Evolutionary conservation across 1,140 invertebrate genomes (phyloP).

Genomic region (Pomacea maculata): DNA sequence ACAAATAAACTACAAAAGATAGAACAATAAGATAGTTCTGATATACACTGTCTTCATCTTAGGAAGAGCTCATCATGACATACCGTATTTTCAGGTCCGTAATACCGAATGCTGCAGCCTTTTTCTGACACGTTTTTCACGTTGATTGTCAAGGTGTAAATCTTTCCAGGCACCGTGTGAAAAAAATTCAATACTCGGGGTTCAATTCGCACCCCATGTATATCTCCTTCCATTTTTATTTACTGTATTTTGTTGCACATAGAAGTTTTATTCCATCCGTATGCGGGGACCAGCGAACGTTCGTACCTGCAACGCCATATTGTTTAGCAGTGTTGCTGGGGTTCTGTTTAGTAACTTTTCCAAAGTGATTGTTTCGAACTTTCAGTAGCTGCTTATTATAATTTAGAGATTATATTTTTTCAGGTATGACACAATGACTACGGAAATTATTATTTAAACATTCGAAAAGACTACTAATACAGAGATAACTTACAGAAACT

Average conservation of each 20-base stretch:
- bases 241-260: not conserved
- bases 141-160: conserved; percentile 52
- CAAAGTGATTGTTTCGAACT: conserved; percentile 16
- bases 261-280: too few species aligned
- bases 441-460: not conserved
- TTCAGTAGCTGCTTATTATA: not conserved
- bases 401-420: not conserved
- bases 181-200: conserved; percentile 56
- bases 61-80: conserved; percentile 9
- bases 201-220: conserved; percentile 57
- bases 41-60: not conserved
- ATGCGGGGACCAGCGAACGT: too few species aligned
- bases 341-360: conserved; percentile 18
- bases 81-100: conserved; percentile 61
- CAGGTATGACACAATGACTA: too few species aligned
- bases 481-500: conserved; percentile 10
- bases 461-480: not conserved
- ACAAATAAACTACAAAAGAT: not conserved
- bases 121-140: conserved; percentile 61
- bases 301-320: conserved; percentile 37
- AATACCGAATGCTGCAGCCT: conserved; percentile 59
- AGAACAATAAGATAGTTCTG: not conserved
- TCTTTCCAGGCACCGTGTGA: conserved; percentile 51
- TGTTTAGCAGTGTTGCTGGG: conserved; percentile 49
- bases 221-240: conserved; percentile 57